Evolutionary conservation across 2,113 vertebrate species (phyloP).

Genomic region (Steatornis caripensis): DNA sequence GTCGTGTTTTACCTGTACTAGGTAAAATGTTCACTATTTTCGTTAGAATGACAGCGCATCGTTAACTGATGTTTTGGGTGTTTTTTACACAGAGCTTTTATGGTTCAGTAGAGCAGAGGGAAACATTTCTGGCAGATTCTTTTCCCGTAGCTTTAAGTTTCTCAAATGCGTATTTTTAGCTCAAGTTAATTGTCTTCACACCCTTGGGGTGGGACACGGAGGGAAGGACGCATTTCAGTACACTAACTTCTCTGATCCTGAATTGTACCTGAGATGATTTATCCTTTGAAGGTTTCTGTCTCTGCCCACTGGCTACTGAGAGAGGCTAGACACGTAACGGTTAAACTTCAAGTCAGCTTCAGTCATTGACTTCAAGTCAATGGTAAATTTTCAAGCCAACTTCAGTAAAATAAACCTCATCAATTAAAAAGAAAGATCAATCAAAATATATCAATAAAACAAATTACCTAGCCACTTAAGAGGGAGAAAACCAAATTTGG

Average conservation of each 20-base stretch:
- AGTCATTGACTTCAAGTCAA: no score
- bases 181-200: not conserved
- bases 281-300: not conserved
- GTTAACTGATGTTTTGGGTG: not conserved
- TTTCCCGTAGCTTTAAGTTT: not conserved
- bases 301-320: not conserved
- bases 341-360: no score
- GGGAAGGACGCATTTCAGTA: not conserved
- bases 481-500: not conserved
- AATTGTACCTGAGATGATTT: not conserved
- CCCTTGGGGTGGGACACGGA: not conserved
- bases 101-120: not conserved
- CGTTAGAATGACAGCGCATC: not conserved
- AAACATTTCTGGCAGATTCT: not conserved
- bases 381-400: no score
- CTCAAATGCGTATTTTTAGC: not conserved
- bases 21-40: not conserved
- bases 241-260: not conserved
- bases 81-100: not conserved
- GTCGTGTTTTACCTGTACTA: not conserved
- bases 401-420: not conserved
- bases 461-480: not conserved
- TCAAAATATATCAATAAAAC: not conserved
- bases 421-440: not conserved
- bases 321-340: not conserved